Conservation (phyloP, 2,113 vertebrate genomes). For the Carassius auratus region DNA sequence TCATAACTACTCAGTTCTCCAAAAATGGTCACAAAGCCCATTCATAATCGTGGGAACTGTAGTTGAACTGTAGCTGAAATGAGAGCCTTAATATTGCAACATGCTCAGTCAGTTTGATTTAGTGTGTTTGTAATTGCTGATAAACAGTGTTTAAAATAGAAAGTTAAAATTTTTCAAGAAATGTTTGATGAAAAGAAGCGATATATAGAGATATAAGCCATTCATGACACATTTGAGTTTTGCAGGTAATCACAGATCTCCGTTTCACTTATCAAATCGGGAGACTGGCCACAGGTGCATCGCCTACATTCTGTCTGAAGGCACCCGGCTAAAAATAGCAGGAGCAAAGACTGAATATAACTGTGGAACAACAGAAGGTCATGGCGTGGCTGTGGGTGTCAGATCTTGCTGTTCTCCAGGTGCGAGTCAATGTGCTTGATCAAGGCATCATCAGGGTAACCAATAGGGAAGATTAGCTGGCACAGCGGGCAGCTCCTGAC, state of each 20-base stretch:
- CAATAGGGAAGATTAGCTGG: constrained; percentile 93
- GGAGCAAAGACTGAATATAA: constrained; percentile 31
- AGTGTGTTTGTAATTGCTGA: background rate
- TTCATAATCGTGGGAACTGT: constrained; percentile 18
- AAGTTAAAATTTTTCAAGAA: background rate
- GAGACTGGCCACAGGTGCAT: constrained; percentile 15
- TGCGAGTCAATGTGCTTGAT: constrained; percentile 99
- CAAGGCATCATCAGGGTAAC: constrained; percentile 95
- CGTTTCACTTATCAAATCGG: background rate
- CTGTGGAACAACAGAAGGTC: constrained; percentile 4
- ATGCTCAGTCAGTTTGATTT: constrained; percentile 6
- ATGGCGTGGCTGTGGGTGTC: constrained; percentile 66
- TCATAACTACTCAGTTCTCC: constrained; percentile 32
- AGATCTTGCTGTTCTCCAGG: constrained; percentile 99
- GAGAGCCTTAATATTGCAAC: constrained; percentile 5
- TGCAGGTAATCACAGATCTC: constrained; percentile 13
- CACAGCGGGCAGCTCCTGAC: constrained; percentile 95
- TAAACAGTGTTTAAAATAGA: constrained; percentile 1
- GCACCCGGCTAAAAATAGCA: constrained; percentile 30
- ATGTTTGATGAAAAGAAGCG: background rate
- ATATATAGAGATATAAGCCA: background rate
- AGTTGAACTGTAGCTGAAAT: constrained; percentile 15
- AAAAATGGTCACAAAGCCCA: constrained; percentile 16
- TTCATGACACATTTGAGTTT: background rate
- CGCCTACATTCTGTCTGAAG: constrained; percentile 8